phyloP scores from a whole-genome alignment of 2,888 invertebrate genomes.

The Drosophila leonis region DNA sequence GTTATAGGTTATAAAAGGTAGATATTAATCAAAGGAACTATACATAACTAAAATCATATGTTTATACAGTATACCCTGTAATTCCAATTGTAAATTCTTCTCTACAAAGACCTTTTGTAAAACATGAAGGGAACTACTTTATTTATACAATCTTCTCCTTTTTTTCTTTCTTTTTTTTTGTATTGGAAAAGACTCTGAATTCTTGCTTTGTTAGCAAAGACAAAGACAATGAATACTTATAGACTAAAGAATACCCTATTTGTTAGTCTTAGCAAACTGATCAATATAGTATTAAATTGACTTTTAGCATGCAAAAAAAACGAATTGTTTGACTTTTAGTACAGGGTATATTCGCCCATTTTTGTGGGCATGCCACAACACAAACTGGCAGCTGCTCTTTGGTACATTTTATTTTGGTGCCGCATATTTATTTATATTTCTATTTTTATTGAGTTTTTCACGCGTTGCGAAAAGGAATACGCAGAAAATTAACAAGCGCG shows the following conservation, averaged over 20 bases:
- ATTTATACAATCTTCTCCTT: neutral
- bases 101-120: neutral
- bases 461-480: slow-evolving; percentile 44
- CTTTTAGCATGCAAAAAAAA: neutral
- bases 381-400: slow-evolving; percentile 23
- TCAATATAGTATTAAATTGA: no score
- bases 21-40: no score
- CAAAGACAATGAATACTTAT: neutral
- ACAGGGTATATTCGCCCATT: slow-evolving; percentile 10
- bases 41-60: neutral
- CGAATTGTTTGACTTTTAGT: neutral
- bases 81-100: neutral
- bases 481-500: slow-evolving; percentile 58
- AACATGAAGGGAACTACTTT: neutral
- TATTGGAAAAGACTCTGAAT: neutral
- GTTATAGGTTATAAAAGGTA: no score
- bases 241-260: neutral
- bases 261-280: neutral
- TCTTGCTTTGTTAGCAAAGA: neutral
- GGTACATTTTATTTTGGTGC: slow-evolving; percentile 47
- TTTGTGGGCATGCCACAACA: slow-evolving; percentile 20
- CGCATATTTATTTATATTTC: slow-evolving; percentile 31
- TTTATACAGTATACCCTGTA: neutral
- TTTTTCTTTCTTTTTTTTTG: no score
- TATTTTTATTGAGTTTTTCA: slow-evolving; percentile 56